Conservation (phyloP, 2,797 vertebrate species). For the Pseudotriccus pelzelni region DNA sequence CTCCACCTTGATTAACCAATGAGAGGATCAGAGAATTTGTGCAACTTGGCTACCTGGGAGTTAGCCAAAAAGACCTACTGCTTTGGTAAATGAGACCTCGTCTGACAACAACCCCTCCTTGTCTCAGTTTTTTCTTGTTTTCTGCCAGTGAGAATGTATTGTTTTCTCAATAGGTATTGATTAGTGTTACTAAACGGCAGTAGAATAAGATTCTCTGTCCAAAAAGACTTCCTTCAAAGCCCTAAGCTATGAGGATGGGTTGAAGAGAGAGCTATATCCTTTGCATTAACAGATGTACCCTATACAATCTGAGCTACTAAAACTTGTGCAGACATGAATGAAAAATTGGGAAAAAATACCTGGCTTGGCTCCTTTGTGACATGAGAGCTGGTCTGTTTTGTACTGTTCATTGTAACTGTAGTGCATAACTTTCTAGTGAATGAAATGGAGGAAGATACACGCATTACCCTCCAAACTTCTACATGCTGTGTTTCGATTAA, state of each 20-base stretch:
- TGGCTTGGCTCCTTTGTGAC: slow-evolving; percentile 20
- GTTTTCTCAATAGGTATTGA: slow-evolving; percentile 1
- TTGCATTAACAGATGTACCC: neutral
- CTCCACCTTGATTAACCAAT: neutral
- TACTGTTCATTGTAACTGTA: slow-evolving; percentile 14
- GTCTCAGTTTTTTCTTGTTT: slow-evolving; percentile 50
- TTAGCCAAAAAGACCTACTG: neutral
- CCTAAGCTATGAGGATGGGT: neutral
- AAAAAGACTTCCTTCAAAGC: slow-evolving; percentile 8
- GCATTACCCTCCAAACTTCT: neutral
- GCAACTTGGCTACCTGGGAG: neutral
- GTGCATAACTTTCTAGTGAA: neutral
- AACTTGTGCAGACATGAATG: neutral
- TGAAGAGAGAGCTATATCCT: neutral
- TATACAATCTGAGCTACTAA: neutral
- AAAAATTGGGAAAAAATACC: neutral
- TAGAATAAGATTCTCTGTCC: neutral
- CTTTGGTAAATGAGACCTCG: neutral
- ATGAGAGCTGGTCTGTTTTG: neutral
- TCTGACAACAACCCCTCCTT: neutral
- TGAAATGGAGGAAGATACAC: neutral
- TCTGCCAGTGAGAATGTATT: slow-evolving; percentile 33
- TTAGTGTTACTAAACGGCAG: neutral
- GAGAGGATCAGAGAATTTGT: neutral
- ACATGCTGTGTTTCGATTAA: slow-evolving; percentile 5